phyloP scores from a whole-genome alignment of 2,113 vertebrate species.

The Trichomycterus rosablanca region DNA sequence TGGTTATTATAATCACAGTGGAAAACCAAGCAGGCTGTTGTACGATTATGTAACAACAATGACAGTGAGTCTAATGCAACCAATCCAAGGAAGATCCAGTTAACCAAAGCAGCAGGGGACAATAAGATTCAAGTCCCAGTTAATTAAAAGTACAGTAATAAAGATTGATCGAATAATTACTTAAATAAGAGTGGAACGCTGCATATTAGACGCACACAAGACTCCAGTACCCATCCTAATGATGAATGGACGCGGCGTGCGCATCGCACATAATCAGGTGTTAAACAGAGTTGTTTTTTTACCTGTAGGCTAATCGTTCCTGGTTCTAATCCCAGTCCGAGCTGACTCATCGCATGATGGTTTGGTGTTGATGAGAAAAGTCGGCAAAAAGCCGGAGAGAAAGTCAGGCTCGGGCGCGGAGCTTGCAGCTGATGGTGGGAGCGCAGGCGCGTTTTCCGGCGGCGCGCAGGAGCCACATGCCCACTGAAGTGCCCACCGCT shows the following conservation, averaged over 20 bases:
- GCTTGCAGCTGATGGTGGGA: slow-evolving; percentile 61
- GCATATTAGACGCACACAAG: neutral
- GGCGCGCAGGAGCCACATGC: slow-evolving; percentile 46
- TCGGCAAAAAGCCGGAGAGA: slow-evolving; percentile 16
- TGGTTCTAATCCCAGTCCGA: slow-evolving; percentile 61
- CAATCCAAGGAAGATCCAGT: slow-evolving; percentile 1
- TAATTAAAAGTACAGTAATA: slow-evolving; percentile 3
- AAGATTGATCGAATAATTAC: neutral
- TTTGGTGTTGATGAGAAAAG: slow-evolving; percentile 40
- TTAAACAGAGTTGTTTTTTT: slow-evolving; percentile 39
- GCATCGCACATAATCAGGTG: slow-evolving; percentile 2
- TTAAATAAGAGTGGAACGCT: neutral
- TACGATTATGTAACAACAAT: no score
- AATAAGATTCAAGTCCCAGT: neutral
- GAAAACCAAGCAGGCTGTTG: no score
- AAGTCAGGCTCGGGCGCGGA: slow-evolving; percentile 45
- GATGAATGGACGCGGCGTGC: neutral
- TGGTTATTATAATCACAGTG: no score
- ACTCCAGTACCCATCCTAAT: neutral
- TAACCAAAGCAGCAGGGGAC: slow-evolving; percentile 14
- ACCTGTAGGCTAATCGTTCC: slow-evolving; percentile 63
- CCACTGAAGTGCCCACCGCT: slow-evolving; percentile 40
- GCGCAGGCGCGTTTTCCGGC: slow-evolving; percentile 48
- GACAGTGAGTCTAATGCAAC: neutral
- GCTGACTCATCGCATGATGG: slow-evolving; percentile 74